phyloP scores from a whole-genome alignment of 2,888 invertebrate genomes.

The Nasonia oneida region DNA sequence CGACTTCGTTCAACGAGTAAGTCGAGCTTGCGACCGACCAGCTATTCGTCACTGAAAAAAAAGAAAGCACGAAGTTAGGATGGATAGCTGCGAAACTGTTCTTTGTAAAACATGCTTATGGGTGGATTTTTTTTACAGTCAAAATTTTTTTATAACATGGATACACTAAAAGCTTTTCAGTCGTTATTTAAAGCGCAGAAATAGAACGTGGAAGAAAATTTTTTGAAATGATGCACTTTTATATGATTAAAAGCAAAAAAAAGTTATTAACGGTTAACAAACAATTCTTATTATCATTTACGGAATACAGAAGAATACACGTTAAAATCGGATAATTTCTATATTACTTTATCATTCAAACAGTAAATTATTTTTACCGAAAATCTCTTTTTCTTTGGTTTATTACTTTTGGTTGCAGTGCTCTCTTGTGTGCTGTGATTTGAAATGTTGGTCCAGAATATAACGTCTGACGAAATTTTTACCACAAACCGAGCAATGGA shows the following conservation, averaged over 20 bases:
- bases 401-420: neutral
- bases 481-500: slow-evolving; percentile 72
- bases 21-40: neutral
- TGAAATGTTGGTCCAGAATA: slow-evolving; percentile 79
- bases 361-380: neutral
- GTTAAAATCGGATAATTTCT: neutral
- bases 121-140: neutral
- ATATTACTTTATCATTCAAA: neutral
- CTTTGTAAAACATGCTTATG: neutral
- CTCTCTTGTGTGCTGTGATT: slow-evolving; percentile 38
- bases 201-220: too few relatives aligned
- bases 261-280: too few relatives aligned
- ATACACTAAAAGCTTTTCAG: neutral
- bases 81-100: neutral
- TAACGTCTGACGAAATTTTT: slow-evolving; percentile 80
- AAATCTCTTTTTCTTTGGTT: neutral
- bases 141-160: neutral
- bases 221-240: too few relatives aligned
- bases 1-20: slow-evolving; percentile 50
- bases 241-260: too few relatives aligned
- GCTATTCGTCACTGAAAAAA: neutral
- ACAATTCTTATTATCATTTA: neutral
- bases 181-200: neutral
- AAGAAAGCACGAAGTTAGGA: neutral
- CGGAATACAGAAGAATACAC: neutral